phyloP scores from a whole-genome alignment of 2,797 vertebrate genomes.

The Brachyrhaphis roseni region DNA sequence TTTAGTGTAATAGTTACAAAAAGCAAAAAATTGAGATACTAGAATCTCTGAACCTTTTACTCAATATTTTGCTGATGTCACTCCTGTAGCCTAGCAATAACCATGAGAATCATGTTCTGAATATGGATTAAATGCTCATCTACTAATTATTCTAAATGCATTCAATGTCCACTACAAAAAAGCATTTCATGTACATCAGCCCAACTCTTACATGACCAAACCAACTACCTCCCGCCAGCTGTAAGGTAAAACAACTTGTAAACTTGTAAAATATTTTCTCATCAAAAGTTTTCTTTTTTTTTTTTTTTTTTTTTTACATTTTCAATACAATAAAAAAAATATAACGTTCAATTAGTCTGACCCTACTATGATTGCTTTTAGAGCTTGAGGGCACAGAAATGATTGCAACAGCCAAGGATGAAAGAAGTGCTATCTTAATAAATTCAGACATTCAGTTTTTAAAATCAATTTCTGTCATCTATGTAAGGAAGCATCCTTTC shows the following conservation, averaged over 20 bases:
- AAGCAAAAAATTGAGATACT: background rate
- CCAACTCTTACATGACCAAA: background rate
- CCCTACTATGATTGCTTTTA: background rate
- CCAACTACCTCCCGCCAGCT: background rate
- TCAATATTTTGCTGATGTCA: background rate
- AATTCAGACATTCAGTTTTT: background rate
- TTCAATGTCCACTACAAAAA: background rate
- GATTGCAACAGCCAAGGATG: background rate
- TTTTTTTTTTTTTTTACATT: background rate
- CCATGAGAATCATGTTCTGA: background rate
- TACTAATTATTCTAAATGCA: background rate
- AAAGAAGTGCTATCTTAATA: conserved; percentile 1
- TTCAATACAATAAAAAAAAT: background rate
- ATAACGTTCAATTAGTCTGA: background rate
- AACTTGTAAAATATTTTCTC: background rate
- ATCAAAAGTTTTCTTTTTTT: background rate
- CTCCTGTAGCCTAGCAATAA: background rate
- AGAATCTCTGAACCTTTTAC: background rate
- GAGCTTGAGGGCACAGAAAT: background rate
- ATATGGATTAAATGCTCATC: background rate
- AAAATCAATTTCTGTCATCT: background rate
- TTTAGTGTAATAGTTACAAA: background rate
- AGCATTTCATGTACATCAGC: background rate
- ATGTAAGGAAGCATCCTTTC: background rate
- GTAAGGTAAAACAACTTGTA: background rate